phyloP scores from a whole-genome alignment of 2,113 vertebrate species.

The Chaenocephalus aceratus region DNA sequence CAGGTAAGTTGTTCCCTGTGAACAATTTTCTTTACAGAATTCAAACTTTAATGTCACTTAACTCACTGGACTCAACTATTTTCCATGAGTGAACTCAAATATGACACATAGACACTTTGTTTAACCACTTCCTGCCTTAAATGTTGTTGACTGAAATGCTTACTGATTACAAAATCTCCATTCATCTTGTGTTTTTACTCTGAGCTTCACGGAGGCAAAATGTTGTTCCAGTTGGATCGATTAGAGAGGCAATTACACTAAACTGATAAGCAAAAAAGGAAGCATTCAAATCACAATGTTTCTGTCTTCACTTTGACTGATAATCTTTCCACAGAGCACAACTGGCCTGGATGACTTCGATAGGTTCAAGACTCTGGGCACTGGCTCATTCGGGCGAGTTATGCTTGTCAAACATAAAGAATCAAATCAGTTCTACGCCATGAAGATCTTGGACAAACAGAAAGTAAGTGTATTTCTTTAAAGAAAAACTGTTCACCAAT shows the following conservation, averaged over 20 bases:
- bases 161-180: conserved; percentile 19
- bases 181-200: conserved; percentile 8
- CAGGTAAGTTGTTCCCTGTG: conserved; percentile 84
- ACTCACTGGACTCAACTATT: background rate
- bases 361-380: conserved; percentile 97
- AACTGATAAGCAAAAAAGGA: background rate
- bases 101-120: conserved; percentile 2
- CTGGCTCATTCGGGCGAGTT: conserved; percentile 97
- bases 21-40: background rate
- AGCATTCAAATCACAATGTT: background rate
- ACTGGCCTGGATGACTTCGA: conserved; percentile 97
- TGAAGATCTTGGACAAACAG: conserved; percentile 99
- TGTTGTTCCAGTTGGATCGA: background rate
- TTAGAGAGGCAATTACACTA: background rate
- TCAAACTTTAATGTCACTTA: background rate
- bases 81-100: background rate
- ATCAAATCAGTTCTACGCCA: conserved; percentile 97
- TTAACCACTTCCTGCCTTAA: conserved; percentile 29
- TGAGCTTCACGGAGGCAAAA: conserved; percentile 2
- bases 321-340: conserved; percentile 87
- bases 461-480: conserved; percentile 86
- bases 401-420: conserved; percentile 99
- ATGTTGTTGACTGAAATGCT: conserved; percentile 22
- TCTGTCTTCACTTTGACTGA: conserved; percentile 8
- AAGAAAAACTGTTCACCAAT: conserved; percentile 3